These are phyloP conservation scores for Embiotoca jacksoni DNA, from an alignment of 2,113 vertebrate genomes.

Conservation along the genomic window DNA sequence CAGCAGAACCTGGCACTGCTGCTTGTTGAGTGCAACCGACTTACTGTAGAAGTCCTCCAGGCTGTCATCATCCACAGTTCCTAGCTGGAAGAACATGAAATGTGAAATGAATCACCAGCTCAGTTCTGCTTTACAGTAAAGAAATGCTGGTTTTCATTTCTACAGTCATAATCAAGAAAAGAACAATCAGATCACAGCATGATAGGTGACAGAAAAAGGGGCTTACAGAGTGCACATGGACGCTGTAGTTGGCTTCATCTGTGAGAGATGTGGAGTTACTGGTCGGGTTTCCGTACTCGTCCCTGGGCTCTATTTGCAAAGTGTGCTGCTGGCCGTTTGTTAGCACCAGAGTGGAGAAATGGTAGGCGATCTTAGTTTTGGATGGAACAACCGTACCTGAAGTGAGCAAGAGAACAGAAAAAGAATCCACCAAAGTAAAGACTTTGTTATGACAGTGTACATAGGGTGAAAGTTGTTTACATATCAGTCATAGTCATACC, in stretches of 20 bases:
- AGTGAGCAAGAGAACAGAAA: constrained; percentile 50
- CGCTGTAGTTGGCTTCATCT: constrained; percentile 93
- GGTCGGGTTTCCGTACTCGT: constrained; percentile 97
- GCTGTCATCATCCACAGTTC: constrained; percentile 90
- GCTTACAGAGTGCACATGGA: constrained; percentile 85
- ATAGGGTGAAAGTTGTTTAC: background rate
- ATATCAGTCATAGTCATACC: constrained; percentile 80
- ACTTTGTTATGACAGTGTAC: background rate
- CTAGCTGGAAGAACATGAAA: constrained; percentile 85
- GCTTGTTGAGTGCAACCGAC: constrained; percentile 90
- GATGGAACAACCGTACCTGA: constrained; percentile 96
- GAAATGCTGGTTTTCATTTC: background rate
- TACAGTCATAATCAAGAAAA: background rate
- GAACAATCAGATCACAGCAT: background rate
- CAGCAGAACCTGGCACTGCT: constrained; percentile 92
- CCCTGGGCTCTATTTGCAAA: constrained; percentile 95
- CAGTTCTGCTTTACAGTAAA: background rate
- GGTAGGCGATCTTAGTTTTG: constrained; percentile 97
- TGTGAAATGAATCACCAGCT: constrained; percentile 16
- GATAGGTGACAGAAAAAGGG: background rate
- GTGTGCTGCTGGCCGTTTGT: constrained; percentile 94
- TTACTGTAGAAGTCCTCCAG: constrained; percentile 89
- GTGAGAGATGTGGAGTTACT: constrained; percentile 91
- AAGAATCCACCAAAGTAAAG: background rate
- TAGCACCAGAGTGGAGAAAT: constrained; percentile 97